Percentiles rank a stretch among this genome's conserved stretches.
phyloP scores from a whole-genome alignment of 2,797 vertebrate genomes.

The Heteromormyrus szaboi region DNA sequence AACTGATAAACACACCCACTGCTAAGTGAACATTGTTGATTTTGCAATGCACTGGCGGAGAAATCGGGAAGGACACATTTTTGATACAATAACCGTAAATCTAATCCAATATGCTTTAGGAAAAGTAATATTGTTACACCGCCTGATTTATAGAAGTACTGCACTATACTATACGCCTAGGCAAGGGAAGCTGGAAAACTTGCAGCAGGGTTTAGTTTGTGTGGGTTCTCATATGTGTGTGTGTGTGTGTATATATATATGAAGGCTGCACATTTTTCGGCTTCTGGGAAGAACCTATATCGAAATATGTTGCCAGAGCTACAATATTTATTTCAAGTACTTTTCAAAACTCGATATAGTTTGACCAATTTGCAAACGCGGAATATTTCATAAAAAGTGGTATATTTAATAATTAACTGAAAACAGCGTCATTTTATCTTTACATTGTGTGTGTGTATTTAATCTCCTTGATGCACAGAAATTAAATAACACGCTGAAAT shows the following conservation, averaged over 20 bases:
- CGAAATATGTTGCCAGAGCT: not conserved
- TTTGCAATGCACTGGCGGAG: not conserved
- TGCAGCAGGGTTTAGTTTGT: not conserved
- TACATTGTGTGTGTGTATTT: not conserved
- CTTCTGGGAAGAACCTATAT: not conserved
- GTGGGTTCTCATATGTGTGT: not conserved
- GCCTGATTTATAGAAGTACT: not conserved
- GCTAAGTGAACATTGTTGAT: not conserved
- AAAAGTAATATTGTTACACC: not conserved
- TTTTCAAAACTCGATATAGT: not conserved
- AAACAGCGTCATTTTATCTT: not conserved
- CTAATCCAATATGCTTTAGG: not conserved
- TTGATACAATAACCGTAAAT: not conserved
- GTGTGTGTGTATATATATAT: not conserved
- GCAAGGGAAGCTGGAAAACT: not conserved
- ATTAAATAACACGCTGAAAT: not conserved
- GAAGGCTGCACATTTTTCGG: not conserved
- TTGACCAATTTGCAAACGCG: not conserved
- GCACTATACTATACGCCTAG: not conserved
- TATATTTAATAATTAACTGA: not conserved
- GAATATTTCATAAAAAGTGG: not conserved
- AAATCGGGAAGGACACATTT: not conserved
- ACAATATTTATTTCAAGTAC: not conserved
- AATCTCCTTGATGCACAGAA: not conserved
- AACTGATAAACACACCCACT: not conserved